Evolutionary conservation across 2,113 vertebrate species (phyloP), one percentile per base, ranked within the genome.

Genomic region (Callocephalon fimbriatum): DNA sequence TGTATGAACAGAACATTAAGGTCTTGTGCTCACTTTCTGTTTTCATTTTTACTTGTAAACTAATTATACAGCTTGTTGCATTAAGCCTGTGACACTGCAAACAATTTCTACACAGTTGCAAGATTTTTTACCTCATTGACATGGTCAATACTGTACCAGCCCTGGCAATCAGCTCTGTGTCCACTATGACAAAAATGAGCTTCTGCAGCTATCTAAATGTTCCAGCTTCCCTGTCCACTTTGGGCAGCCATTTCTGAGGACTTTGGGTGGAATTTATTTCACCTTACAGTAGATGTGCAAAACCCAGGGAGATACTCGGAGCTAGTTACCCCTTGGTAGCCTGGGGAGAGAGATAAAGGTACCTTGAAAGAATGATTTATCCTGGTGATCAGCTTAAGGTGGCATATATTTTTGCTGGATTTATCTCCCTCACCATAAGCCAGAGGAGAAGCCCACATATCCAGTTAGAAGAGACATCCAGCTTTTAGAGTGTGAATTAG

Each of bases 201-300:
- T 91, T 42, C 66, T 92, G 40, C 58, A 92, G 92, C 38, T 94
- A 94, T 75, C 85, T 81, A 47, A 87, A 27, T 27, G 83, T 81
- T 70, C 12, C 76, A 94, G 61, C 51, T 93, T 94, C 91, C 73
- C 91, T 87, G 61, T 59, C 61, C 70, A 72, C 38, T 81, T 86
- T 38, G 27, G 56, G 21, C 56, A 91, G 51, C 14, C 58, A 56
- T 59, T 96, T 81, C 76, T 81, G 51, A 96, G 21, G 80, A 47
- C n/a, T 81, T 81, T 13, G 23, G 6, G 40, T 81, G 40, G 61
- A 89, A 94, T 94, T 89, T 78, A 78, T 78, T 91, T 95, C 65
- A 75, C 44, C 23, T 78, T 84, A 63, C 48, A 79, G 79, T 22
- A 88, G 67, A 29, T 92, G 59, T 58, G 54, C 72, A 71, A 92